phyloP scores from a whole-genome alignment of 2,888 invertebrate species.

The Acronicta leporina region DNA sequence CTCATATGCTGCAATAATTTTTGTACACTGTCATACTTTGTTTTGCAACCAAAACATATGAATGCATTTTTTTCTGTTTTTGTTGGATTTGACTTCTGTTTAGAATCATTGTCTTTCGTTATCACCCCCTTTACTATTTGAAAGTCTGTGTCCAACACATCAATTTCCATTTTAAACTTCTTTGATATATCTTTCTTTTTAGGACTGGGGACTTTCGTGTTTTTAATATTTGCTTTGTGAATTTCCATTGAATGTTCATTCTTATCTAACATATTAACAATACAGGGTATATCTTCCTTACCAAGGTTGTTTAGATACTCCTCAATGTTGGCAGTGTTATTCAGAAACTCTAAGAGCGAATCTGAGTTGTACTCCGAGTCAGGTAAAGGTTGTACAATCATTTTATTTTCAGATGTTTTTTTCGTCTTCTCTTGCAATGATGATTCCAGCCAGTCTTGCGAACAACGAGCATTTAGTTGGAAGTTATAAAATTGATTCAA shows the following conservation, averaged over 20 bases:
- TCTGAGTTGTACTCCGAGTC: slow-evolving; percentile 86
- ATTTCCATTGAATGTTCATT: slow-evolving; percentile 71
- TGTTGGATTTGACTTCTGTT: slow-evolving; percentile 48
- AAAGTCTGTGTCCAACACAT: slow-evolving; percentile 79
- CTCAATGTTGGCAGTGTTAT: slow-evolving; percentile 84
- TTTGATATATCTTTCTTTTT: slow-evolving; percentile 73
- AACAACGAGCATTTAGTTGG: slow-evolving; percentile 81
- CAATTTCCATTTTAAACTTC: slow-evolving; percentile 71
- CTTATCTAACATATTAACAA: slow-evolving; percentile 81
- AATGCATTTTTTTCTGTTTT: slow-evolving; percentile 62
- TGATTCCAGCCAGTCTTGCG: slow-evolving; percentile 84
- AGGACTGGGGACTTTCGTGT: slow-evolving; percentile 72
- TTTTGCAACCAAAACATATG: slow-evolving; percentile 80
- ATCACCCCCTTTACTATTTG: slow-evolving; percentile 78
- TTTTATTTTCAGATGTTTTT: slow-evolving; percentile 73
- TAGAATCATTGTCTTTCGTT: slow-evolving; percentile 72
- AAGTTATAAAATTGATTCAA: slow-evolving; percentile 83
- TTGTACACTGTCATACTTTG: slow-evolving; percentile 71
- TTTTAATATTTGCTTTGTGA: slow-evolving; percentile 63
- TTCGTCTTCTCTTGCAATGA: slow-evolving; percentile 72
- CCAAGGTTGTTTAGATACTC: slow-evolving; percentile 83
- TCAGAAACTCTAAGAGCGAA: slow-evolving; percentile 83
- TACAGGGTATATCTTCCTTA: slow-evolving; percentile 84
- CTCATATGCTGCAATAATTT: slow-evolving; percentile 79
- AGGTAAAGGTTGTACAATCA: slow-evolving; percentile 79